phyloP scores from a whole-genome alignment of 2,888 invertebrate genomes.

The Rhamphomyia laevipes region DNA sequence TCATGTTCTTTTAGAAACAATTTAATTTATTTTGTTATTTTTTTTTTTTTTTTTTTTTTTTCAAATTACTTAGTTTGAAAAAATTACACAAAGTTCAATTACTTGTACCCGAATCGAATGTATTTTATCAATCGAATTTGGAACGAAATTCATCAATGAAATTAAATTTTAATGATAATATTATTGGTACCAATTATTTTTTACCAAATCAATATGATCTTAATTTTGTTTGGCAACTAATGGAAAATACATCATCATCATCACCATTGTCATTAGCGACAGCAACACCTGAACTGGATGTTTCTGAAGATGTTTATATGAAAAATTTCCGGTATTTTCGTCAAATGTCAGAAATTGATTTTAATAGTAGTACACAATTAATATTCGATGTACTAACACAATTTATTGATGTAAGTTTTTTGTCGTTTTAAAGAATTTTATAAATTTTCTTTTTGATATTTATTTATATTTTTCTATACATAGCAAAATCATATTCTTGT shows the following conservation, averaged over 20 bases:
- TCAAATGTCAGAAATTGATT: constrained; percentile 59
- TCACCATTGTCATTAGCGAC: constrained; percentile 8
- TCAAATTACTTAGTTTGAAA: constrained; percentile 25
- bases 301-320: constrained; percentile 24
- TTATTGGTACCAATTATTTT: constrained; percentile 34
- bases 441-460: neutral
- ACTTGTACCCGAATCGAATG: constrained; percentile 31
- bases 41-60: constrained; percentile 1
- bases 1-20: no score
- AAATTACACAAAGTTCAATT: constrained; percentile 37
- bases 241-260: constrained; percentile 22
- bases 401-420: constrained; percentile 38
- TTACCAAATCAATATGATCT: constrained; percentile 36
- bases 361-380: constrained; percentile 86
- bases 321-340: constrained; percentile 33
- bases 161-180: constrained; percentile 8
- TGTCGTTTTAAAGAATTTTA: neutral
- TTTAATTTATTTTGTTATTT: no score
- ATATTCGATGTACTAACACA: constrained; percentile 83
- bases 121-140: constrained; percentile 50
- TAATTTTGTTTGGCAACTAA: constrained; percentile 37
- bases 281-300: constrained; percentile 6
- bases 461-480: constrained; percentile 5
- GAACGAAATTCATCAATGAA: constrained; percentile 38
- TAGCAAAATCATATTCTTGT: constrained; percentile 43